Percentiles rank a stretch among this genome's conserved stretches.
Conservation (phyloP, 37 sponge, comb jelly and placozoan species). For the Halichondria panicea region DNA sequence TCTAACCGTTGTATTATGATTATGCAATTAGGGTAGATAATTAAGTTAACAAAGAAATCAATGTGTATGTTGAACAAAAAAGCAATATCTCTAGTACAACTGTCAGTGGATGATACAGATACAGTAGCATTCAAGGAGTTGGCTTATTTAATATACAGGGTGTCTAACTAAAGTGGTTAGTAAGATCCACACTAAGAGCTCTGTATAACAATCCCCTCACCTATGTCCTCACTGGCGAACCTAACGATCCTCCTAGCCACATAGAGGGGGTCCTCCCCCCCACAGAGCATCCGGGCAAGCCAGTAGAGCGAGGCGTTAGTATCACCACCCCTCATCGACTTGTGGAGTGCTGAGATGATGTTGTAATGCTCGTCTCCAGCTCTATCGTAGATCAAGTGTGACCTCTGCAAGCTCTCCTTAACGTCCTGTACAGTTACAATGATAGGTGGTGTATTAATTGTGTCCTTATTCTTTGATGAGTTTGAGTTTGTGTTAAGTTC, state of each 20-base stretch:
- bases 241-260: conserved; percentile 52
- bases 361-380: conserved; percentile 66
- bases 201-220: conserved; percentile 7
- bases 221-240: conserved; percentile 61
- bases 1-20: neutral
- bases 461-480: neutral
- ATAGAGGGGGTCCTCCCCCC: conserved; percentile 58
- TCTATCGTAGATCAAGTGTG: conserved; percentile 45
- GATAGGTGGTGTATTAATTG: neutral
- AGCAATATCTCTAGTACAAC: no score
- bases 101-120: no score
- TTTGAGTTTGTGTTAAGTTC: neutral
- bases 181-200: neutral
- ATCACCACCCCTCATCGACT: conserved; percentile 55
- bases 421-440: conserved; percentile 29
- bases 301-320: conserved; percentile 58
- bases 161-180: no score
- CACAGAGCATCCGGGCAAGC: conserved; percentile 59
- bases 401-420: conserved; percentile 37
- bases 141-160: neutral
- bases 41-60: no score
- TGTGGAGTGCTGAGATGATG: conserved; percentile 53
- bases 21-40: no score
- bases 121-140: neutral
- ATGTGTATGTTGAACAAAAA: no score